Percentiles rank a stretch among this genome's conserved stretches.
Evolutionary conservation across 2,888 invertebrate species (phyloP).

Genomic region (Aspidiotus destructor): DNA sequence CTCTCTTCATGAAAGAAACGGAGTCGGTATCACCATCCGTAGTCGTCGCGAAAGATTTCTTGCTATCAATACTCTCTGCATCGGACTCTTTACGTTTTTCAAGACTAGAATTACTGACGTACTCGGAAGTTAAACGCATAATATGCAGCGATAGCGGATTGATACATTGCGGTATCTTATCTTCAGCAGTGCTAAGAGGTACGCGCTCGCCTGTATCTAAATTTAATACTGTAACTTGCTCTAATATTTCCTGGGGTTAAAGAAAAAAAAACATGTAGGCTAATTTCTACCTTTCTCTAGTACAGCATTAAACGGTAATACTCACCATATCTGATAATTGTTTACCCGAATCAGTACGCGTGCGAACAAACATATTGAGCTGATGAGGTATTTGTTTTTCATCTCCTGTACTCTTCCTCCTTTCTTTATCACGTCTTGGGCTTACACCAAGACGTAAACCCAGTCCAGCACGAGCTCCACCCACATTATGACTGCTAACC

Average conservation of each 20-base stretch:
- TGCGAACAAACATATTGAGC: conserved; percentile 62
- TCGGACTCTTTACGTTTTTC: conserved; percentile 64
- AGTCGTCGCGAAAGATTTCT: conserved; percentile 45
- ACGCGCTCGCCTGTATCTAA: conserved; percentile 72
- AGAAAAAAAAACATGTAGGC: neutral
- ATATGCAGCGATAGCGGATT: conserved; percentile 92
- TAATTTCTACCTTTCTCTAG: too few relatives aligned
- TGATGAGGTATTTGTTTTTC: conserved; percentile 58
- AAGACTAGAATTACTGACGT: conserved; percentile 58
- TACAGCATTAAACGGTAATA: neutral
- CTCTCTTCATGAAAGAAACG: conserved; percentile 45
- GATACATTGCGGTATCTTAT: conserved; percentile 79
- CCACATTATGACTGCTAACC: conserved; percentile 37
- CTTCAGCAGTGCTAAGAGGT: conserved; percentile 89
- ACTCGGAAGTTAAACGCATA: conserved; percentile 84
- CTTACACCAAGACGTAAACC: conserved; percentile 37
- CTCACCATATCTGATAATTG: conserved; percentile 68
- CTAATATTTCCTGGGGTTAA: conserved; percentile 68
- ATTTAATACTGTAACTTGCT: conserved; percentile 61
- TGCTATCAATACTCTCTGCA: conserved; percentile 62
- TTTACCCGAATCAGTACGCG: conserved; percentile 76
- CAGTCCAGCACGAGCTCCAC: conserved; percentile 34
- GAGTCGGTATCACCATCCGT: conserved; percentile 44
- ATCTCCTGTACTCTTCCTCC: conserved; percentile 75
- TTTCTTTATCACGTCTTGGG: conserved; percentile 47